Evolutionary conservation across 2,113 vertebrate genomes (phyloP).

Genomic region (Catharus fuscescens): DNA sequence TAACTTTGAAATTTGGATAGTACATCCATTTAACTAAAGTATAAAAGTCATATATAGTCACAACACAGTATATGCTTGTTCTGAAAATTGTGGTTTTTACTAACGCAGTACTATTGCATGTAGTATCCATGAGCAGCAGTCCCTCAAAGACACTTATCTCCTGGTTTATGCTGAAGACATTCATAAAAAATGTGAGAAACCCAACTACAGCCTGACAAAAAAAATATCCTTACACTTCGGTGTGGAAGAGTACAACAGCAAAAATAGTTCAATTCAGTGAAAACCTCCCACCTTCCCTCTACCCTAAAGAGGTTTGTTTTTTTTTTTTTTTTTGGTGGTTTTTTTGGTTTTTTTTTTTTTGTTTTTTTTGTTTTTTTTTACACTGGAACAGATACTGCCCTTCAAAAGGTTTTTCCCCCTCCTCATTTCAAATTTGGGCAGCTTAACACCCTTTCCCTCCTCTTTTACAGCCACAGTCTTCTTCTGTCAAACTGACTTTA

Average conservation of each 20-base stretch:
- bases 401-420: too few relatives aligned
- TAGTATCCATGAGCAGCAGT: neutral
- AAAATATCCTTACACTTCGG: neutral
- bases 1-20: conserved; percentile 82
- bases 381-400: rapidly evolving
- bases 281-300: neutral
- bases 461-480: neutral
- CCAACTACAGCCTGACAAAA: neutral
- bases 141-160: neutral
- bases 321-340: neutral
- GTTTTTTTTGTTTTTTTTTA: neutral
- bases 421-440: rapidly evolving
- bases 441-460: neutral
- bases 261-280: neutral
- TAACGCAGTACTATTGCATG: neutral
- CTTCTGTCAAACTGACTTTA: too few relatives aligned
- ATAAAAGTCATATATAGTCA: conserved; percentile 61
- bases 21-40: conserved; percentile 77
- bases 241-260: neutral
- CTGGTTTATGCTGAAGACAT: rapidly evolving
- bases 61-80: conserved; percentile 18
- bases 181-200: neutral
- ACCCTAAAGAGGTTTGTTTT: too few relatives aligned
- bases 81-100: neutral
- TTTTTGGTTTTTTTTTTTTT: neutral